Evolutionary conservation across 2,888 invertebrate genomes (phyloP), one percentile per base, ranked within the genome.

Genomic region (Lepidonotus clava): DNA sequence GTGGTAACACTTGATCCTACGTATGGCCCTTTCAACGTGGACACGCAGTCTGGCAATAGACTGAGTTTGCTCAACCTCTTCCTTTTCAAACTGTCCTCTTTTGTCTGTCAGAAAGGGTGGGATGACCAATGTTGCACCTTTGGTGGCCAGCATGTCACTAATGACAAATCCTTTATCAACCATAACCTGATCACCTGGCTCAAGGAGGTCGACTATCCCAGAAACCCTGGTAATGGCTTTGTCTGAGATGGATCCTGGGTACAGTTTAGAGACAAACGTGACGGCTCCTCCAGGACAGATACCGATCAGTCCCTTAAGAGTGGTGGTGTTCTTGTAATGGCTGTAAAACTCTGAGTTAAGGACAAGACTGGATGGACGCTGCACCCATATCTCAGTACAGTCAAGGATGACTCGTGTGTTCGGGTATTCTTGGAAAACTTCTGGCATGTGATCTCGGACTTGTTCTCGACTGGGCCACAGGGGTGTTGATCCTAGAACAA

Each of bases 101-200:
- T 83, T 46, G 41, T n/a, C 40, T 21, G 34, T 11, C 24, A 86
- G 56, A 40, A 88, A 86, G 66, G 89, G 89, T 8, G 88, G 90
- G 11, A 89, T 87, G 21, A 88, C 88, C 0, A 90, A 24, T 14
- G 76, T 36, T 32, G 87, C 46, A 0, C 84, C 84, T 66, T 32
- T 67, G 34, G 87, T 83, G 40, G 85, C 83, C n/a, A 88, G 85
- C 24, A 88, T 41, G 51, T 89, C 88, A 1, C 83, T 14, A 18
- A 89, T 88, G 34, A 83, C 18, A 84, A 90, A 90, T 0, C 89
- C 89, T 36, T 88, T 90, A 46, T 90, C 90, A 4, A 87, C 89
- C 89, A 90, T 90, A 0, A 90, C 87, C 32, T 86, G 86, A 76
- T 90, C 89, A n/a, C 89, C 89, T 41, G 40, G 8, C 66, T 90